Percentiles rank a stretch among this genome's conserved stretches.
Evolutionary conservation across 37 sponge, comb jelly and placozoan species (phyloP).

Genomic region (Geodia barretti): DNA sequence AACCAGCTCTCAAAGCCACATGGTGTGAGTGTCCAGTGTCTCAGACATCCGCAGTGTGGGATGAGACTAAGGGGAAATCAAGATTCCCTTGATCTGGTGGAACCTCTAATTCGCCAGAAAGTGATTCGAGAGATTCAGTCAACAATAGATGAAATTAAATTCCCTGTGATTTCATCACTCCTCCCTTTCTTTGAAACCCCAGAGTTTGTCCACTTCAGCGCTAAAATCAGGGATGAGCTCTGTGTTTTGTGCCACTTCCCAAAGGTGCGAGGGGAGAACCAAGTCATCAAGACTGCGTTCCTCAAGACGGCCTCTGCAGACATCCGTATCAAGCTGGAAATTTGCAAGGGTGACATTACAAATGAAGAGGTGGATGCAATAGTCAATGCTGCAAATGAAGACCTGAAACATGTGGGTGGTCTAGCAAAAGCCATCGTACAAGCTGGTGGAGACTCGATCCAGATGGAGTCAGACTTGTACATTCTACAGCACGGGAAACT

Average conservation of each 20-base stretch:
- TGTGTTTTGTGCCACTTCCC: constrained; percentile 28
- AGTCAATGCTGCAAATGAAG: constrained; percentile 87
- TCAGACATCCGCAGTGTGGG: constrained; percentile 31
- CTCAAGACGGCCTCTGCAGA: constrained; percentile 11
- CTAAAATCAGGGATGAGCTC: constrained; percentile 21
- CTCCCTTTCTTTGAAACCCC: constrained; percentile 17
- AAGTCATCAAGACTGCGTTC: constrained; percentile 7
- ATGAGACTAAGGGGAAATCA: constrained; percentile 28
- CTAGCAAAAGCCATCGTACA: constrained; percentile 73
- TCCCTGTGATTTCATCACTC: neutral
- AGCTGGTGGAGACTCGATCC: constrained; percentile 71
- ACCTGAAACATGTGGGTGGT: constrained; percentile 72
- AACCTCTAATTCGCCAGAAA: constrained; percentile 3
- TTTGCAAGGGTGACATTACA: constrained; percentile 54
- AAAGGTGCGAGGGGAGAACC: neutral
- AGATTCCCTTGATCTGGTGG: constrained; percentile 18
- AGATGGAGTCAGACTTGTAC: constrained; percentile 52
- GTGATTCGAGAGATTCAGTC: constrained; percentile 17
- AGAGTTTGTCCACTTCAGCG: constrained; percentile 27
- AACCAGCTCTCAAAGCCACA: constrained; percentile 13
- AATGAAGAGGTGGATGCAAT: constrained; percentile 64
- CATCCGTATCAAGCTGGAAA: constrained; percentile 32
- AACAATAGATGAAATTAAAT: constrained; percentile 9
- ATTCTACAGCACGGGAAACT: constrained; percentile 32
- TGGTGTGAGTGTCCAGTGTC: constrained; percentile 19